These are phyloP conservation scores for Scaptomyza hsui DNA, from an alignment of 1,140 invertebrate species.

Conservation along the genomic window DNA sequence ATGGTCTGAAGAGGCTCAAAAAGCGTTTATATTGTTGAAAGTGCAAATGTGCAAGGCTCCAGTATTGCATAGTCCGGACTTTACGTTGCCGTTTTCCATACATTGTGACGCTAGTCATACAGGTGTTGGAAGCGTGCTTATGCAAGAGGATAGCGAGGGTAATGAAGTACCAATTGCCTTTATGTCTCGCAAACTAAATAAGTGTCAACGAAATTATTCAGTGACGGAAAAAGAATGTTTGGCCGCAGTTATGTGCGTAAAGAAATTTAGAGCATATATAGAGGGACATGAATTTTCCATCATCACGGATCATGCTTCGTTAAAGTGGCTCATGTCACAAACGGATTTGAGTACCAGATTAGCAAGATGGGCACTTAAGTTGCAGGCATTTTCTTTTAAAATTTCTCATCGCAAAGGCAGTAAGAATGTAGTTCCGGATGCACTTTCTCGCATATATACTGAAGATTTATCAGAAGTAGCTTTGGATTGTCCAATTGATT, in stretches of 20 bases:
- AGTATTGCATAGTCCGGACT: constrained; percentile 1
- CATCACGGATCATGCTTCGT: too few species aligned
- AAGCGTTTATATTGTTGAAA: neutral
- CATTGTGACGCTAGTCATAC: constrained; percentile 1
- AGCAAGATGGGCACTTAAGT: too few species aligned
- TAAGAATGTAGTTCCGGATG: too few species aligned
- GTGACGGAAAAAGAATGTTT: constrained; percentile 4
- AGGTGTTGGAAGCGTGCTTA: neutral
- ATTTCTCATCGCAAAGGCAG: too few species aligned
- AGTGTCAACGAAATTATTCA: neutral
- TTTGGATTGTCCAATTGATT: too few species aligned
- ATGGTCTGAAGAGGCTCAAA: neutral
- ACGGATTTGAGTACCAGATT: too few species aligned
- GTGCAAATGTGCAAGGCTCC: neutral
- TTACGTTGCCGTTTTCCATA: neutral
- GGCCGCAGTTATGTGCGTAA: neutral
- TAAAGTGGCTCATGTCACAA: too few species aligned
- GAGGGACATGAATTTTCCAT: neutral
- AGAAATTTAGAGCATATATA: constrained; percentile 6
- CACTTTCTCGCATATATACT: too few species aligned
- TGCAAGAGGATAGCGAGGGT: neutral
- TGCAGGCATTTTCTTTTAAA: too few species aligned
- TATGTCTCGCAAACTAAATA: neutral
- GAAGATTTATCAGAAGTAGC: too few species aligned
- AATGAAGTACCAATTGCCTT: too few species aligned